Conservation (phyloP, 2,888 invertebrate genomes). For the Sphaerophoria rueppellii region DNA sequence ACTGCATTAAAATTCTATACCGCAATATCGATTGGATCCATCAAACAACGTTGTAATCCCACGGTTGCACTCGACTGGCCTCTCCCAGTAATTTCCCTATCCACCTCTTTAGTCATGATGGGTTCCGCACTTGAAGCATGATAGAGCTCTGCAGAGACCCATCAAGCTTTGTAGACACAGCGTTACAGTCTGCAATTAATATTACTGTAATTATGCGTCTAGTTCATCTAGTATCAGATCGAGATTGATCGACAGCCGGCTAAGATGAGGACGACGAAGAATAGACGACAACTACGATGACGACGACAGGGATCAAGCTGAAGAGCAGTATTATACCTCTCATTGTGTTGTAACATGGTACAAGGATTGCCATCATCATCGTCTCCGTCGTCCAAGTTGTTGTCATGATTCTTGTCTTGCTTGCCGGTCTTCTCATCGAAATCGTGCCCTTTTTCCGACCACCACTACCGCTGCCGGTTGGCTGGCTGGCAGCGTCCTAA, state of each 20-base stretch:
- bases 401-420: constrained; percentile 50
- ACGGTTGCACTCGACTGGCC: constrained; percentile 37
- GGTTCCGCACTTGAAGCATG: constrained; percentile 48
- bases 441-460: constrained; percentile 60
- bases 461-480: constrained; percentile 19
- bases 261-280: no score
- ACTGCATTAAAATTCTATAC: background rate
- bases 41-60: constrained; percentile 36
- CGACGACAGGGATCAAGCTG: constrained; percentile 58
- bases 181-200: constrained; percentile 63
- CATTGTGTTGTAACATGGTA: constrained; percentile 19
- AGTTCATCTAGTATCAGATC: constrained; percentile 65
- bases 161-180: background rate
- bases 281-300: no score
- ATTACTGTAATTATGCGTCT: constrained; percentile 71
- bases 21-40: constrained; percentile 9
- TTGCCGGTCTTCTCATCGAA: constrained; percentile 1
- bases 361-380: constrained; percentile 50
- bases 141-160: constrained; percentile 20
- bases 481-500: background rate
- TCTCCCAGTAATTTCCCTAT: constrained; percentile 53
- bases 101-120: constrained; percentile 35
- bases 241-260: constrained; percentile 66
- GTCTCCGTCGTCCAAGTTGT: constrained; percentile 14
- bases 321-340: constrained; percentile 45